phyloP scores from a whole-genome alignment of 2,888 invertebrate genomes.

The Dermolepida albohirtum region DNA sequence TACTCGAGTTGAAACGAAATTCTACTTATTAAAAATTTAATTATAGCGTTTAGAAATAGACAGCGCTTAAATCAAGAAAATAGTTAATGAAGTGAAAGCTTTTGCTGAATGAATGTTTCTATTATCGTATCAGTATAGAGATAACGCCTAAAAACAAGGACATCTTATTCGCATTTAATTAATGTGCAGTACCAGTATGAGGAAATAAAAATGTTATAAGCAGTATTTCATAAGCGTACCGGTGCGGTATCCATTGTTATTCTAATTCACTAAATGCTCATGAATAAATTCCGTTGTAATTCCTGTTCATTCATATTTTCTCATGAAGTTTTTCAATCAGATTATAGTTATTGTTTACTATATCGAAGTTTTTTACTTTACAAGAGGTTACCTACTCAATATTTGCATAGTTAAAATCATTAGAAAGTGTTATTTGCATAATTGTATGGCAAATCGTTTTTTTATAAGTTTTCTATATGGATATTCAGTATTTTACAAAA shows the following conservation, averaged over 20 bases:
- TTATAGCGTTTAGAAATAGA: too few species aligned
- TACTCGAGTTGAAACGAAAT: too few species aligned
- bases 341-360: constrained; percentile 23
- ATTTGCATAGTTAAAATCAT: constrained; percentile 37
- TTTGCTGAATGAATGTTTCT: too few species aligned
- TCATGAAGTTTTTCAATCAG: constrained; percentile 36
- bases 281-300: constrained; percentile 41
- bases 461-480: too few species aligned
- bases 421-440: constrained; percentile 23
- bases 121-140: too few species aligned
- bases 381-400: constrained; percentile 9
- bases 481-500: too few species aligned
- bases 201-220: constrained; percentile 26
- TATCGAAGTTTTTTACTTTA: constrained; percentile 6
- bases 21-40: too few species aligned
- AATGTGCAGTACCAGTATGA: constrained; percentile 19
- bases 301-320: constrained; percentile 36
- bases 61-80: too few species aligned
- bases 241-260: constrained; percentile 46
- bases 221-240: constrained; percentile 29
- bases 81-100: too few species aligned
- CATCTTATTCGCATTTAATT: constrained; percentile 28
- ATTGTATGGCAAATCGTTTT: not conserved
- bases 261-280: constrained; percentile 48
- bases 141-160: constrained; percentile 20